A percentile compares a stretch with the other conserved stretches of the same genome.
Conservation (phyloP, 2,888 invertebrate genomes). For the Sarcophaga variegata region DNA sequence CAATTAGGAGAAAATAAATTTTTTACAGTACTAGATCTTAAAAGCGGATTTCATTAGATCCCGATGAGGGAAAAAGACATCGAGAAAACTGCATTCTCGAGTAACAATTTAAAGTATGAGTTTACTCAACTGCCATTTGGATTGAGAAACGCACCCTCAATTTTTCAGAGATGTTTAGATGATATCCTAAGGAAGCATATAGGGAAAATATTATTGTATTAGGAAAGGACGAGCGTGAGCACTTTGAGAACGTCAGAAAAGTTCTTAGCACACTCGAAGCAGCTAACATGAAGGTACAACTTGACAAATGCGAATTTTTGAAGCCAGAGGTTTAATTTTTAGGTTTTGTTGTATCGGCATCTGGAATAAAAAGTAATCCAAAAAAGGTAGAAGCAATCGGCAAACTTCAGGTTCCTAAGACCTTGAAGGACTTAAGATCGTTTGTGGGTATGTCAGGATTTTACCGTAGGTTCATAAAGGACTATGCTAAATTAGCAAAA, state of each 20-base stretch:
- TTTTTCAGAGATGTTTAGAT: constrained; percentile 18
- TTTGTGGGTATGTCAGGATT: neutral
- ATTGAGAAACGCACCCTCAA: constrained; percentile 23
- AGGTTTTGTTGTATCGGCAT: constrained; percentile 13
- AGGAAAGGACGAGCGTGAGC: constrained; percentile 9
- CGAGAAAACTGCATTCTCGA: neutral
- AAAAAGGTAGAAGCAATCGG: neutral
- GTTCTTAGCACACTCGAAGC: constrained; percentile 35
- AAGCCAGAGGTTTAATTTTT: constrained; percentile 26
- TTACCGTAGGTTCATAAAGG: constrained; percentile 1
- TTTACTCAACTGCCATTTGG: constrained; percentile 32
- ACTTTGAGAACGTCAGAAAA: constrained; percentile 40
- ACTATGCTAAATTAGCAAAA: neutral
- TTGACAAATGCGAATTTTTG: constrained; percentile 43
- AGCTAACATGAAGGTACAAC: constrained; percentile 58
- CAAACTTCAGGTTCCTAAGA: neutral
- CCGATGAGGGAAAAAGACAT: neutral
- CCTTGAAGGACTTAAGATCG: too few species aligned
- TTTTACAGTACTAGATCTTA: constrained; percentile 37
- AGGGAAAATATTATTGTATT: neutral
- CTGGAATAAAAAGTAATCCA: constrained; percentile 27
- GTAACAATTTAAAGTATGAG: constrained; percentile 24
- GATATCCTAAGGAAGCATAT: constrained; percentile 36
- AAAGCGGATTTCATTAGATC: constrained; percentile 29
- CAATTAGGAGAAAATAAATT: constrained; percentile 39